Percentiles rank a stretch among this genome's conserved stretches.
Conservation (phyloP, 1,140 invertebrate genomes). For the Drosophila mayri region DNA sequence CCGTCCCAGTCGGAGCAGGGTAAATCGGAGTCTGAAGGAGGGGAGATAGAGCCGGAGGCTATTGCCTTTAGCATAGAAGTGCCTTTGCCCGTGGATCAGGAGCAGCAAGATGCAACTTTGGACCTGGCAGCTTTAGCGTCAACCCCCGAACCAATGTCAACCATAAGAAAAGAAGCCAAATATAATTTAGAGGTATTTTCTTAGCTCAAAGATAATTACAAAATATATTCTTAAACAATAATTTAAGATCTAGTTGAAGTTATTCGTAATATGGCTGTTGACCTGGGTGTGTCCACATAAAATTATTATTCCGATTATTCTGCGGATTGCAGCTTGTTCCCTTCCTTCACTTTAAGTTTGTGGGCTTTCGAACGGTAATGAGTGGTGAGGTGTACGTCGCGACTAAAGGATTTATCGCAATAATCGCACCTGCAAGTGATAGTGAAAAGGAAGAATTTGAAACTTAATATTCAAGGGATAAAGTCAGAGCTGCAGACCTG, state of each 20-base stretch:
- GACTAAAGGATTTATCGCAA: conserved; percentile 59
- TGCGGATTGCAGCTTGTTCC: background rate
- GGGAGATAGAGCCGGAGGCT: conserved; percentile 3
- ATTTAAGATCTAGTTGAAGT: background rate
- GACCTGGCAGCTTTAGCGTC: conserved; percentile 17
- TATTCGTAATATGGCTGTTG: background rate
- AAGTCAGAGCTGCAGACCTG: conserved; percentile 47
- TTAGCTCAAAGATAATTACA: background rate
- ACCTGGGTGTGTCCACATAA: background rate
- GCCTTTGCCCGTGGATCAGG: conserved; percentile 30
- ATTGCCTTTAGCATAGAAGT: conserved; percentile 31
- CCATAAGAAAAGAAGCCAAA: conserved; percentile 19
- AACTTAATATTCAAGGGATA: conserved; percentile 3
- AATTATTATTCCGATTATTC: background rate
- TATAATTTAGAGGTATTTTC: background rate
- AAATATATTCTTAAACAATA: background rate
- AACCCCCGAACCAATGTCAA: conserved; percentile 9
- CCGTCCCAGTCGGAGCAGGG: conserved; percentile 10
- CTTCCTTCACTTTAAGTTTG: conserved; percentile 47
- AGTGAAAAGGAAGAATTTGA: background rate
- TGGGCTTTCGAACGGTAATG: conserved; percentile 66
- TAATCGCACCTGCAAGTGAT: conserved; percentile 46
- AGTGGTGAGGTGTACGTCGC: conserved; percentile 48
- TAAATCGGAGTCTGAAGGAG: background rate
- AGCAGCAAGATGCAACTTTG: conserved; percentile 17